Percentiles rank a stretch among this genome's conserved stretches.
These are phyloP conservation scores for Carassius carassius DNA, from an alignment of 2,113 vertebrate genomes.

Conservation along the genomic window DNA sequence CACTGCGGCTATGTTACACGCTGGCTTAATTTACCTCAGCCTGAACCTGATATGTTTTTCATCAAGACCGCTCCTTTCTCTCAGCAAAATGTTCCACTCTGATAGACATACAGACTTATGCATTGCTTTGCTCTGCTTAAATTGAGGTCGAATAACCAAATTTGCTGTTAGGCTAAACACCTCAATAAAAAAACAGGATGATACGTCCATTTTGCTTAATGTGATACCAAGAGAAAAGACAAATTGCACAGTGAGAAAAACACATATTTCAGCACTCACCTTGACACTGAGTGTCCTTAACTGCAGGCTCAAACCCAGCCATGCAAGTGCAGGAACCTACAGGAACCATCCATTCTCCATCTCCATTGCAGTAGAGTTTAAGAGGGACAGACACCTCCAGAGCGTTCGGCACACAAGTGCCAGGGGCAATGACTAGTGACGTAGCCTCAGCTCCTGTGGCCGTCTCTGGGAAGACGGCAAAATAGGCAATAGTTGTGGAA, in stretches of 20 bases:
- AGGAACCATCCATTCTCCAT: conserved; percentile 98
- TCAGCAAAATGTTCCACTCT: conserved; percentile 25
- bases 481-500: conserved; percentile 92
- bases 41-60: conserved; percentile 69
- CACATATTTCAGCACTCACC: conserved; percentile 72
- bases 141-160: conserved; percentile 58
- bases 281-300: conserved; percentile 93
- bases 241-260: conserved; percentile 20
- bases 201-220: conserved; percentile 2
- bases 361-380: conserved; percentile 96
- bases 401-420: conserved; percentile 90
- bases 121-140: conserved; percentile 62
- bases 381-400: conserved; percentile 94
- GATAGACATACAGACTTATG: conserved; percentile 57
- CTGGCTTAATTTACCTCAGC: conserved; percentile 71
- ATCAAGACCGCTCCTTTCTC: conserved; percentile 64
- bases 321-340: conserved; percentile 94
- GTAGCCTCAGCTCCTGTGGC: conserved; percentile 94
- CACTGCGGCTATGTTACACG: conserved; percentile 64
- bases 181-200: neutral
- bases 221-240: neutral
- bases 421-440: conserved; percentile 93
- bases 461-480: conserved; percentile 95
- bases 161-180: conserved; percentile 35
- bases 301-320: conserved; percentile 86